A percentile compares a stretch with the other conserved stretches of the same genome.
Evolutionary conservation across 2,113 vertebrate genomes (phyloP).

Genomic region (Desmodus rotundus): DNA sequence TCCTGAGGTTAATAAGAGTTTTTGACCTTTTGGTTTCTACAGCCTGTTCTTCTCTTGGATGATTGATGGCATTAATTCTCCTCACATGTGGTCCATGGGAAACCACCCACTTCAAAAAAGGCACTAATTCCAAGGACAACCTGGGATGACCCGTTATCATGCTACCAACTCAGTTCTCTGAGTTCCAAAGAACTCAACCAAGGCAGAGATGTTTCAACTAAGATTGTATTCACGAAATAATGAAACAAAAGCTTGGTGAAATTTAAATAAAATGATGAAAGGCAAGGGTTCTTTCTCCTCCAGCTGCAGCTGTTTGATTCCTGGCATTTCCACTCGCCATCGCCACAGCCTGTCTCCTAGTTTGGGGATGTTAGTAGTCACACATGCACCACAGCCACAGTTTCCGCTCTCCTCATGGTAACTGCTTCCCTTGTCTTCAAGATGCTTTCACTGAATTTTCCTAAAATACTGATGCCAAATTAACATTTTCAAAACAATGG

Average conservation of each 20-base stretch:
- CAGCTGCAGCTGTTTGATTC: not conserved
- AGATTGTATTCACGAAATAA: not conserved
- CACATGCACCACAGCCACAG: not conserved
- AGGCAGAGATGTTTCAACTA: not conserved
- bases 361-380: not conserved
- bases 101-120: not conserved
- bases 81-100: not conserved
- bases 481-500: not conserved
- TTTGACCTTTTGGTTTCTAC: conserved; percentile 36
- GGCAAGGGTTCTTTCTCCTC: not conserved
- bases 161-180: not conserved
- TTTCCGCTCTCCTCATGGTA: not conserved
- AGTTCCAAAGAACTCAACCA: not conserved
- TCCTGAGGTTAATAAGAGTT: conserved; percentile 18
- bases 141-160: not conserved
- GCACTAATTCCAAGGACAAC: not conserved
- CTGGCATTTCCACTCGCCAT: not conserved
- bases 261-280: not conserved
- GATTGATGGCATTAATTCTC: conserved; percentile 45
- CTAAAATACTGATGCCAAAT: not conserved
- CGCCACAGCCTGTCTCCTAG: no score
- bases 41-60: not conserved
- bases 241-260: not conserved
- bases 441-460: not conserved
- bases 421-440: not conserved